Conservation (phyloP, 2,888 invertebrate species). For the Cyrtodaria siliqua region DNA sequence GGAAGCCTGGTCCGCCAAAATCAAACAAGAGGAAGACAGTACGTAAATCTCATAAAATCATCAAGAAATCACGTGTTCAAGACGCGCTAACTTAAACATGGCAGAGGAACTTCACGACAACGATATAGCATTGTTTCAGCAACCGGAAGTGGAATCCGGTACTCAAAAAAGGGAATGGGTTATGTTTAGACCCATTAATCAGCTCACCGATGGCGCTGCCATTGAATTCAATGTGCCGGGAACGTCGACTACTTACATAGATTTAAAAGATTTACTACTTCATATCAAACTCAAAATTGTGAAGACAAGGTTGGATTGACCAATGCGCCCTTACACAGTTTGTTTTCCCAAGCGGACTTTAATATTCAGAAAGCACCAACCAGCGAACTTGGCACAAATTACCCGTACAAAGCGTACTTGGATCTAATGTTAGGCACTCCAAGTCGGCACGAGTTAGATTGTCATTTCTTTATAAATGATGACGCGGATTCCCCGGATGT, state of each 20-base stretch:
- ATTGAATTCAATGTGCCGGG: constrained; percentile 30
- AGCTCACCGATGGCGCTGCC: constrained; percentile 14
- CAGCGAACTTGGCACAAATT: constrained; percentile 19
- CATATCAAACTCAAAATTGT: constrained; percentile 29
- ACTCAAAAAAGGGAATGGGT: constrained; percentile 27
- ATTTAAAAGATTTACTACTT: constrained; percentile 8
- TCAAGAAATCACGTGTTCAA: not conserved
- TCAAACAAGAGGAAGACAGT: too few species aligned
- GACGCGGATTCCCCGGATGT: constrained; percentile 9
- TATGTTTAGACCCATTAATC: constrained; percentile 27
- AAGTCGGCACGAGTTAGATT: constrained; percentile 1
- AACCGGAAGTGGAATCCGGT: constrained; percentile 4
- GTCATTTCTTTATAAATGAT: constrained; percentile 31
- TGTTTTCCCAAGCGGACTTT: constrained; percentile 26
- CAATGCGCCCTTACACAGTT: constrained; percentile 24
- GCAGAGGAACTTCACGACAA: constrained; percentile 7
- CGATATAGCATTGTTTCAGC: constrained; percentile 14
- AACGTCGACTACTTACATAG: constrained; percentile 11
- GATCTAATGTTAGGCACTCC: not conserved
- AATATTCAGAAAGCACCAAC: constrained; percentile 17
- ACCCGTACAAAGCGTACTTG: constrained; percentile 20
- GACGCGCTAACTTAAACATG: not conserved
- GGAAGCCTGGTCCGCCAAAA: not conserved
- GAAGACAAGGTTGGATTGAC: constrained; percentile 10
- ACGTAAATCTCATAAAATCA: not conserved